Conservation (phyloP, 2,113 vertebrate genomes). For the Lepus timidus region DNA sequence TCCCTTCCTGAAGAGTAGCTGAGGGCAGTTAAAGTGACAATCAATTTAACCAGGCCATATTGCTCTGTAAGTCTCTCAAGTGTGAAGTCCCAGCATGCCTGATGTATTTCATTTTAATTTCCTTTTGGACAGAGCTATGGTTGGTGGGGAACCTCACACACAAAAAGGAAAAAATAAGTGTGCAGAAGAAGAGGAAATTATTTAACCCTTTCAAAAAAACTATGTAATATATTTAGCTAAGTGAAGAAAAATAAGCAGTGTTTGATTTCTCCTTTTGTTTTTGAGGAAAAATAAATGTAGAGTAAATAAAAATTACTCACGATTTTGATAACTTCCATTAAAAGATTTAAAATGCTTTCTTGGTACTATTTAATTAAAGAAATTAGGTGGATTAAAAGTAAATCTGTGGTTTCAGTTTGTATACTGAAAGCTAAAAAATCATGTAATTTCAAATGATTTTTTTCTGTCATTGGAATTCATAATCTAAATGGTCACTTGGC, state of each 20-base stretch:
- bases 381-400: neutral
- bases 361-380: neutral
- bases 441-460: conserved; percentile 79
- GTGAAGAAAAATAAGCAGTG: conserved; percentile 84
- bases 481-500: neutral
- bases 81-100: conserved; percentile 89
- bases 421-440: conserved; percentile 75
- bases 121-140: conserved; percentile 88
- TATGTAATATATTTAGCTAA: conserved; percentile 80
- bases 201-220: conserved; percentile 89
- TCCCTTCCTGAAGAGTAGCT: conserved; percentile 87
- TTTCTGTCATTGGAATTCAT: conserved; percentile 21
- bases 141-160: conserved; percentile 83
- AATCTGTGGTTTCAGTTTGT: conserved; percentile 61
- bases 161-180: conserved; percentile 69
- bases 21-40: conserved; percentile 86
- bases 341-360: conserved; percentile 40
- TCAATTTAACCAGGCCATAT: conserved; percentile 85
- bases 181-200: conserved; percentile 87
- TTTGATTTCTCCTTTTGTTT: conserved; percentile 82
- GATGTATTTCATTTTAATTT: conserved; percentile 91
- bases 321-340: conserved; percentile 73
- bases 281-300: conserved; percentile 80
- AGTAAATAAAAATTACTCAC: conserved; percentile 73
- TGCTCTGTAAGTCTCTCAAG: conserved; percentile 86